Percentiles rank a stretch among this genome's conserved stretches.
These are phyloP conservation scores for Pristionchus exspectatus DNA, from an alignment of 2,888 invertebrate species.

Conservation along the genomic window DNA sequence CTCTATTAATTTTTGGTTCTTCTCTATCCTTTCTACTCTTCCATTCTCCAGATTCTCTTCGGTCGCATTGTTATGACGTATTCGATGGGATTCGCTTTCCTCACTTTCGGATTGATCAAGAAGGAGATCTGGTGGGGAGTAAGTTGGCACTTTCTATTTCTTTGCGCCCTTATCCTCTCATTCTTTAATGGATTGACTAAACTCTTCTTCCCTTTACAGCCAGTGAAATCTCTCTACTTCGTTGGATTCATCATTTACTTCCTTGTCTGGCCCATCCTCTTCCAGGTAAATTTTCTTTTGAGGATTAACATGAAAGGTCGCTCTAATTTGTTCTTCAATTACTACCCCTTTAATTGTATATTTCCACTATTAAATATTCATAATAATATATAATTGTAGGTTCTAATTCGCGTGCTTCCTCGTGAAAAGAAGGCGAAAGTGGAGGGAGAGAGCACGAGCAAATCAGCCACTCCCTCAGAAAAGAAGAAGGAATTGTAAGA, in stretches of 20 bases:
- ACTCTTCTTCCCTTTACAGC: conserved; percentile 64
- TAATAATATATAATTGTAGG: conserved; percentile 53
- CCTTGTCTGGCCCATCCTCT: conserved; percentile 57
- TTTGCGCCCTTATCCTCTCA: not conserved
- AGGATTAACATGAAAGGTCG: not conserved
- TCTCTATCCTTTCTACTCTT: not conserved
- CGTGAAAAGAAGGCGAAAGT: conserved; percentile 59
- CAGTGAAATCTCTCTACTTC: conserved; percentile 74
- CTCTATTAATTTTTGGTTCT: not conserved
- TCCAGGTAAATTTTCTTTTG: not conserved
- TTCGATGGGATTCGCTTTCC: conserved; percentile 77
- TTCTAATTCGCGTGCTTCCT: conserved; percentile 69
- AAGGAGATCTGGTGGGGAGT: conserved; percentile 77
- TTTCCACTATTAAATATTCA: not conserved
- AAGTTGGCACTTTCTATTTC: conserved; percentile 52
- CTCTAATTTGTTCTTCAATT: not conserved
- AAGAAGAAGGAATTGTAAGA: conserved; percentile 50
- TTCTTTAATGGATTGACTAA: not conserved
- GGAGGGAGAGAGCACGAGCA: conserved; percentile 29
- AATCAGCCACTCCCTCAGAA: not conserved
- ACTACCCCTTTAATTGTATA: not conserved
- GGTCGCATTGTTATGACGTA: conserved; percentile 72
- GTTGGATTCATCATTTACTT: conserved; percentile 75
- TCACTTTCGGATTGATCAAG: conserved; percentile 78
- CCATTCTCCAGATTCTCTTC: conserved; percentile 67